Evolutionary conservation across 2,113 vertebrate species (phyloP).

Genomic region (Notechis scutatus): DNA sequence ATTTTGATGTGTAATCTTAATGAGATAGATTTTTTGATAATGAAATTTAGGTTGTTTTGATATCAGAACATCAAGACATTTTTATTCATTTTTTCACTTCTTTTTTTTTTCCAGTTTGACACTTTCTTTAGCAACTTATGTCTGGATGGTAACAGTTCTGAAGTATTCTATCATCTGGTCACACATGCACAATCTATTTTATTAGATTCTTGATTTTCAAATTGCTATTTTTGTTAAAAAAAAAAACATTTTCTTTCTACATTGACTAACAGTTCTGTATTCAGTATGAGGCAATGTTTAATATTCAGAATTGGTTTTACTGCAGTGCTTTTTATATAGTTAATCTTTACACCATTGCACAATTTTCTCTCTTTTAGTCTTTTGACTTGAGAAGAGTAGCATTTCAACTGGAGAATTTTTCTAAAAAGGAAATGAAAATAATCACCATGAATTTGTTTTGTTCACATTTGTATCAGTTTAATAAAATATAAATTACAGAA

Average conservation of each 20-base stretch:
- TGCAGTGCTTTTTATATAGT: neutral
- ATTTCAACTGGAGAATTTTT: neutral
- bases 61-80: neutral
- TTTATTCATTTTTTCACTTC: neutral
- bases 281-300: neutral
- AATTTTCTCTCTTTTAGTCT: neutral
- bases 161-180: neutral
- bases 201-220: neutral
- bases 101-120: neutral
- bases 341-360: neutral
- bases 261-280: neutral
- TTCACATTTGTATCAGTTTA: neutral
- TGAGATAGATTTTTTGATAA: neutral
- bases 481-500: neutral
- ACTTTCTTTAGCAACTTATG: neutral
- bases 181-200: neutral
- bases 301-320: conserved; percentile 30
- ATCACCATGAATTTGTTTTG: neutral
- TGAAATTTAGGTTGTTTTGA: neutral
- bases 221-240: neutral
- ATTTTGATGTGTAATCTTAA: neutral
- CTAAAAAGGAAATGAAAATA: neutral
- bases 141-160: neutral
- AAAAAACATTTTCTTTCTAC: neutral
- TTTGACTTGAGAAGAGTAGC: neutral